Base-by-base conservation (phyloP, 2,888 invertebrate genomes). In the Drosophila peninsularis region DNA sequence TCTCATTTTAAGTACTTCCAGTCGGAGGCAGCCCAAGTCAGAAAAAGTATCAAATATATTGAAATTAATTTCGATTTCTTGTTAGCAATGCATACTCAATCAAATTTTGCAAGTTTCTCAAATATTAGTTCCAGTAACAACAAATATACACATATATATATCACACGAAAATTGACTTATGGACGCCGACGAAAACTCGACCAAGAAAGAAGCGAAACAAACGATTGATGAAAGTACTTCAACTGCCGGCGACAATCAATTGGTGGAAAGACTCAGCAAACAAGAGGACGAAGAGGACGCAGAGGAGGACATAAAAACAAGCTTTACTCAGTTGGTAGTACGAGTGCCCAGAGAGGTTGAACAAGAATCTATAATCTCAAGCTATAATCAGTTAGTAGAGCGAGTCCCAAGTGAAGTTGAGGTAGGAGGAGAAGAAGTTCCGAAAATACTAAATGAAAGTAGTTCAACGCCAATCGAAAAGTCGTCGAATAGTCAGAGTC, bases 41-140 rank as follows among this genome's bases (percentile, higher is more conserved):
- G 24, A 24, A n/a, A 44, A n/a, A 44, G 27, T 27, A 13, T 0
- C 1, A 42, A 42, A 21, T 30, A 17, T 14, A 39, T 37, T 21
- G 1, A n/a, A 30, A 30, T 37, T 3, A 21, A 21, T 13, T n/a
- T 49, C 3, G 21, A n/a, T 14, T 39, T n/a, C n/a, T 11, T 13
- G 34, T 27, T 21, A 9, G 41, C 63, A 30, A 21, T 63, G 64
- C 6, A 7, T 36, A 30, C 42, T 11, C 36, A 11, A 21, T 63
- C 50, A 63, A 30, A 21, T 36, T 42, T 21, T 0, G 7, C 19
- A 11, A 3, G 41, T 41, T 13, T 41, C 11, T 9, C 1, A 21
- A 9, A 21, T 21, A 34, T 34, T 21, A n/a, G 27, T 27, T 45
- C 6, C 11, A 45, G 45, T 30, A 11, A 41, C 41, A n/a, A n/a